phyloP scores from a whole-genome alignment of 2,797 vertebrate genomes.

The Epinephelus malabaricus region DNA sequence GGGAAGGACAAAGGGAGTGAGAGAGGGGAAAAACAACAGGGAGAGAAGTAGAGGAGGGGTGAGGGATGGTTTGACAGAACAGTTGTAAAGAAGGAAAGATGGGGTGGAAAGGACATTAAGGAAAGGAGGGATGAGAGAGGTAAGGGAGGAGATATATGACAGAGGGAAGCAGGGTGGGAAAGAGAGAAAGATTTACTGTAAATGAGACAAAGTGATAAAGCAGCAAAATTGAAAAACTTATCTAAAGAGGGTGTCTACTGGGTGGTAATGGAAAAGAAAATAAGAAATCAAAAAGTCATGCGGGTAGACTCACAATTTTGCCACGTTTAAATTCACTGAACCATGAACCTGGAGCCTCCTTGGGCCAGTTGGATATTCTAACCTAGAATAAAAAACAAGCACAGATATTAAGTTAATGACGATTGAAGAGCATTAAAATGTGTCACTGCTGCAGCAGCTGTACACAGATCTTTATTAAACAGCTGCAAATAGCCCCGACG shows the following conservation, averaged over 20 bases:
- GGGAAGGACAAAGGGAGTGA: not conserved
- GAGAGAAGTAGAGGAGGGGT: not conserved
- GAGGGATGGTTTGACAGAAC: not conserved
- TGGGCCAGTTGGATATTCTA: constrained; percentile 98
- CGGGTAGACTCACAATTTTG: constrained; percentile 92
- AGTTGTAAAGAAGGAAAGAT: not conserved
- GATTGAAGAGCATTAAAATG: not conserved
- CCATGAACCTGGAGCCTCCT: constrained; percentile 96
- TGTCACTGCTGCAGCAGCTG: not conserved
- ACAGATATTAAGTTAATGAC: constrained; percentile 2
- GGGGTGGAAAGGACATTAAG: constrained; percentile 7
- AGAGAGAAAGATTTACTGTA: constrained; percentile 14
- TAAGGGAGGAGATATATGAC: too few relatives aligned
- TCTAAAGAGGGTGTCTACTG: constrained; percentile 11
- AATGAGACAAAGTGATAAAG: constrained; percentile 42
- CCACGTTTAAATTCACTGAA: constrained; percentile 99
- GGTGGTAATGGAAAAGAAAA: constrained; percentile 30
- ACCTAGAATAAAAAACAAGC: constrained; percentile 81
- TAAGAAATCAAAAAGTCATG: not conserved
- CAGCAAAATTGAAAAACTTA: constrained; percentile 35
- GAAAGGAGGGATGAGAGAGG: not conserved
- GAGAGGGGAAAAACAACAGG: not conserved
- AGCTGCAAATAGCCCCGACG: not conserved
- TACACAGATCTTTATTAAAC: not conserved
- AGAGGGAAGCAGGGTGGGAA: not conserved